Base-by-base conservation (phyloP, 2,888 invertebrate species). In the Helicoverpa assulta region DNA sequence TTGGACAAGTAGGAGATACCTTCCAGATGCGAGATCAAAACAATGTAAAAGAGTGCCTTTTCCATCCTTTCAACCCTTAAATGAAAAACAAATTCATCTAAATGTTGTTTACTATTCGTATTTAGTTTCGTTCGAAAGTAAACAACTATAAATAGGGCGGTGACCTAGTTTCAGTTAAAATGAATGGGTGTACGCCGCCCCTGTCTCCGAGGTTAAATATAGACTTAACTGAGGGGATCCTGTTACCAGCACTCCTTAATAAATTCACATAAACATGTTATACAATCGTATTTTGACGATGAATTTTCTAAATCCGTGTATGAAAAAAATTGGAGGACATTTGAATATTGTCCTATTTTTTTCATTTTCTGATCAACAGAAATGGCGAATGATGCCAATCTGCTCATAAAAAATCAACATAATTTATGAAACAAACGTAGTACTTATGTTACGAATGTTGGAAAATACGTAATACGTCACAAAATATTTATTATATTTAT, bases 201-300 rank as follows among this genome's bases (percentile, higher is more conserved):
- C 19, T 74, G 70, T 76, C 70, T 29, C 19, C 26, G 0, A 8
- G 21, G 50, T 47, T 73, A 73, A 47, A 56, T 50, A 76, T 76
- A 76, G 29, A 55, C 16, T 14, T 6, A 51, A 16, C 40, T 10
- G 18, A 21, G 52, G 58, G 47, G 59, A 16, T 56, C 47, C 3
- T 40, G 70, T 60, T 29, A 53, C 59, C 5, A 51, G n/a, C 0
- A 19, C 12, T 21, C 52, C 37, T 43, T 10, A 37, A 26, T 37
- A 43, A 29, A 4, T 47, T 40, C 14, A 47, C 16, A 10, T 47
- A 47, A n/a, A 47, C 16, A 47, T 47, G 6, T 47, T 47, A 47
- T 47, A 1, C 4, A 47, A 47, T 47, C 47, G 16, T n/a, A n/a
- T 47, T 47, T 12, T 47, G 47, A 47, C n/a, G 16, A 43, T 16